Base-by-base conservation (phyloP, 2,888 invertebrate species). In the Calameuta pallipes region DNA sequence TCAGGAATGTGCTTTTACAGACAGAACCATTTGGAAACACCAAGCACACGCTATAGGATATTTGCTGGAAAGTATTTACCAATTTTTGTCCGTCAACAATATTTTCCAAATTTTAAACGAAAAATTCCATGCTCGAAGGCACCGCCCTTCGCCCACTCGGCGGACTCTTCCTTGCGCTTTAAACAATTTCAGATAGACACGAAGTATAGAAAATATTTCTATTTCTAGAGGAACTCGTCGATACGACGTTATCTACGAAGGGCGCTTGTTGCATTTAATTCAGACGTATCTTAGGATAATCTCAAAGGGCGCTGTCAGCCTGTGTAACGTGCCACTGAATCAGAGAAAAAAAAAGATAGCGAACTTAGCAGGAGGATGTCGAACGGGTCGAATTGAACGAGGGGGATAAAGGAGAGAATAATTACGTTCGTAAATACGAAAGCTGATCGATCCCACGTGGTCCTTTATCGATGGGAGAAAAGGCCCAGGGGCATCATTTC, bases 81-180 rank as follows among this genome's bases (percentile, higher is more conserved):
- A 56, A 56, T 56, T 23, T 56, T 23, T 23, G 56, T 56, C 23
- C 9, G 56, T 23, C 23, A 56, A 56, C 23, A 9, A 56, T 56
- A 56, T 56, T 56, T 23, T 23, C 23, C 6, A 56, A 23, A 56
- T 9, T 56, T 23, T 23, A 56, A 56, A 23, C 56, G 23, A 56
- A 23, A 56, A 23, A 56, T 56, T 56, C 23, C 56, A 56, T 2
- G 0, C 23, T 23, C 56, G 9, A 56, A 15, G 0, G 6, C 23
- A 1, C 23, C 15, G 13, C 0, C 37, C 37, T 12, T 36, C 12
- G 37, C 36, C 74, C 77, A n/a, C 33, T 75, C 75, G 30, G 74
- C 68, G 73, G 30, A 76, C 73, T 80, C 74, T 77, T 33, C 77
- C 77, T 1, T 69, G 76, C 74, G 75, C 73, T 81, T 78, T 71